Evolutionary conservation across 2,797 vertebrate species (phyloP), one percentile per base, ranked within the genome.

Genomic region (Hipposideros larvatus): DNA sequence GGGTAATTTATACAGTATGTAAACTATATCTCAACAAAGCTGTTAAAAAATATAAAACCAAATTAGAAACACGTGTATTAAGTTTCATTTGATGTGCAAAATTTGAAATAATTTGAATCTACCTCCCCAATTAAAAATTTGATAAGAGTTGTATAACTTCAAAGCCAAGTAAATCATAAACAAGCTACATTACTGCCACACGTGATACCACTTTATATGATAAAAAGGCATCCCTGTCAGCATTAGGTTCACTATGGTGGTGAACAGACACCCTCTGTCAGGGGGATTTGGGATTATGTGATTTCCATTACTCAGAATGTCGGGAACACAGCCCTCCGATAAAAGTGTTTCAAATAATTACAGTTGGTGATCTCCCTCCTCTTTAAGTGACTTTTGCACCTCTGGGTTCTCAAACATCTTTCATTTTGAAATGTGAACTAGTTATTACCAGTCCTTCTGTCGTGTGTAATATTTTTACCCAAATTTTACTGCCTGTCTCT

Each of bases 401-500:
- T 75, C 85, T 31, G 18, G 10, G 21, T 14, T 51, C 59, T 68
- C 26, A 63, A 55, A n/a, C 19, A 4, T 13, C 48, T 9, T 55
- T 21, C 28, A 19, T 78, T 34, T 24, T 65, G 41, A 70, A 77
- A 21, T 51, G 21, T 70, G 15, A 84, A 65, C 79, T 41, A 53
- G 11, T 79, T 71, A 59, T 16, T 28, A 26, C 11, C 34, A 57
- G 43, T 85, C 10, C 68, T 88, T 43, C 57, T 83, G 22, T 24
- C 46, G 18, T 57, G 31, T 68, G 31, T 26, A 77, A 24, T 18
- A 61, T 31, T 71, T 75, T 80, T 51, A 37, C 24, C 41, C 53
- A 78, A 53, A 55, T 48, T 88, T 75, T 80, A 87, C 66, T 92
- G n/a, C n/a, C 68, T 86, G 43, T 59, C 48, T 46, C 31, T 95